Evolutionary conservation across 1,140 invertebrate species (phyloP).

Genomic region (Panagrolaimus sp.): DNA sequence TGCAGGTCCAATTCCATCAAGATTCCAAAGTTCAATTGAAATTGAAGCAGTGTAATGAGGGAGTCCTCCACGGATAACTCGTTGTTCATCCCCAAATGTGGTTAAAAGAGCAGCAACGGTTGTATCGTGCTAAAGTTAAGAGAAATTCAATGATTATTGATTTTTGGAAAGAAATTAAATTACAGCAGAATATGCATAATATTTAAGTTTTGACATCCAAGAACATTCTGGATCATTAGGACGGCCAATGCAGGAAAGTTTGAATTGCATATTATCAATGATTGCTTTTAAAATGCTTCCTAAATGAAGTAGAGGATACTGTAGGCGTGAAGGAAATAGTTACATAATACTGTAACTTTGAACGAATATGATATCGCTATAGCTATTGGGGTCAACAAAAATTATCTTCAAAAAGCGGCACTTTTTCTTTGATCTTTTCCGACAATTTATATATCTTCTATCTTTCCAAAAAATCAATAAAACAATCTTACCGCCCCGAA

Average conservation of each 20-base stretch:
- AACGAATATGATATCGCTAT: too few relatives aligned
- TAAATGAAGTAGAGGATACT: too few relatives aligned
- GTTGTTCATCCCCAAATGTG: conserved; percentile 48
- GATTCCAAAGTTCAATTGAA: conserved; percentile 46
- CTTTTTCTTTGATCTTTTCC: too few relatives aligned
- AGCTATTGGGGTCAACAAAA: too few relatives aligned
- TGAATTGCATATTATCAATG: conserved; percentile 41
- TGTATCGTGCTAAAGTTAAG: conserved; percentile 46
- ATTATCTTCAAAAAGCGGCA: too few relatives aligned
- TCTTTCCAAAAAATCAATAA: too few relatives aligned
- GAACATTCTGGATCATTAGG: conserved; percentile 29
- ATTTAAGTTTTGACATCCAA: conserved; percentile 48
- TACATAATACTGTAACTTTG: too few relatives aligned
- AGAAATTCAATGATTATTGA: neutral
- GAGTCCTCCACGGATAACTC: conserved; percentile 45
- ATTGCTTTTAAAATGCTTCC: conserved; percentile 38
- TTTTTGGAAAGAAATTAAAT: neutral
- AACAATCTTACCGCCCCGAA: conserved; percentile 37
- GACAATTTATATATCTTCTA: too few relatives aligned
- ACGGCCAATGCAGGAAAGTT: conserved; percentile 25
- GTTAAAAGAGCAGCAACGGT: conserved; percentile 47
- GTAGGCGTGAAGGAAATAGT: too few relatives aligned
- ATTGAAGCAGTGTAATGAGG: conserved; percentile 52
- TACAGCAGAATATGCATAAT: conserved; percentile 55
- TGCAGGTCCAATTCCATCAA: conserved; percentile 36